Evolutionary conservation across 2,113 vertebrate species (phyloP).

Genomic region (Oriolus oriolus): DNA sequence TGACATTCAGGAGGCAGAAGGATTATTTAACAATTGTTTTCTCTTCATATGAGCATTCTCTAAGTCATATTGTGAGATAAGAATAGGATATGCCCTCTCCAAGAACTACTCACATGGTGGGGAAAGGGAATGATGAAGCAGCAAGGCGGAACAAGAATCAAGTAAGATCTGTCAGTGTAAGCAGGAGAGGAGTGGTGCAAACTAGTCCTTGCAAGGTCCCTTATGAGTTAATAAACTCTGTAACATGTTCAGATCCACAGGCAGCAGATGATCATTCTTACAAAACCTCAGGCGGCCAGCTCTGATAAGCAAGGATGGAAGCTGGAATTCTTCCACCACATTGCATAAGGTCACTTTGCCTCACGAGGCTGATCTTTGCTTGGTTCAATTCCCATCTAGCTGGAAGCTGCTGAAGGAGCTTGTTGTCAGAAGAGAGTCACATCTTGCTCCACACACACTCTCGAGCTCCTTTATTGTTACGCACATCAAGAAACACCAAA

Average conservation of each 20-base stretch:
- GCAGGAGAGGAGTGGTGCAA: neutral
- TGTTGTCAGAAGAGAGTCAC: neutral
- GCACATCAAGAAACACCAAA: neutral
- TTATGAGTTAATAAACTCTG: neutral
- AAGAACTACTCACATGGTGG: neutral
- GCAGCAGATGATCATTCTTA: neutral
- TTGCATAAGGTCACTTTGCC: neutral
- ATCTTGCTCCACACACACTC: neutral
- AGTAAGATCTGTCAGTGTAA: neutral
- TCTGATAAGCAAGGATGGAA: slow-evolving; percentile 14
- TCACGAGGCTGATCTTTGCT: neutral
- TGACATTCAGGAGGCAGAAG: neutral
- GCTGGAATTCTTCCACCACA: slow-evolving; percentile 14
- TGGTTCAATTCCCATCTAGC: neutral
- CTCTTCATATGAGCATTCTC: neutral
- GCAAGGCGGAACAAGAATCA: neutral
- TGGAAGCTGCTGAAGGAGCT: neutral
- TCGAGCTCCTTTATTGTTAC: neutral
- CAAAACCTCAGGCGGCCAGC: neutral
- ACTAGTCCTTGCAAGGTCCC: neutral
- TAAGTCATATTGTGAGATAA: neutral
- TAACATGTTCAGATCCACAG: neutral
- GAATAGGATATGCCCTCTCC: neutral
- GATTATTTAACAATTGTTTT: neutral
- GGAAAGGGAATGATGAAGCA: neutral